A percentile compares a stretch with the other conserved stretches of the same genome.
Conservation (phyloP, 2,888 invertebrate genomes). For the Rhorus exstirpatorius region DNA sequence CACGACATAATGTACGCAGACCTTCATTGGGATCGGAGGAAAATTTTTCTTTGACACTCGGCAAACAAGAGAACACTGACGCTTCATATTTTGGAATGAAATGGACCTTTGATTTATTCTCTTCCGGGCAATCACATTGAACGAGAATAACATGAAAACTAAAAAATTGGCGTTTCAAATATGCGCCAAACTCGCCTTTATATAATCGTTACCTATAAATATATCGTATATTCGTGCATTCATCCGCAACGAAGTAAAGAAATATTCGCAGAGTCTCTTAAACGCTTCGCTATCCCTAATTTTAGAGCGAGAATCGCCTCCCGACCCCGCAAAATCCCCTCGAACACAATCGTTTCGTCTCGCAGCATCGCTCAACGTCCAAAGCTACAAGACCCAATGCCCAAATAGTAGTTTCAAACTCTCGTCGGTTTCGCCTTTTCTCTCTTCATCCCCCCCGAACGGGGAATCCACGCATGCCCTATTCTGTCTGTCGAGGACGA, state of each 20-base stretch:
- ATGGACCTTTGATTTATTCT: too few species aligned
- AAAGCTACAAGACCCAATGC: constrained; percentile 81
- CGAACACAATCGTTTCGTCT: constrained; percentile 84
- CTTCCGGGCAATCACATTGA: too few species aligned
- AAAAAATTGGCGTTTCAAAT: too few species aligned
- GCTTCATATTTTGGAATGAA: too few species aligned
- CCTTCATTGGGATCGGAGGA: too few species aligned
- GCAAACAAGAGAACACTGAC: too few species aligned
- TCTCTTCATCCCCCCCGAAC: constrained; percentile 14
- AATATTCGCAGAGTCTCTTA: constrained; percentile 1
- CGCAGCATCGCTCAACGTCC: constrained; percentile 85
- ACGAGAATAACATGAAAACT: too few species aligned
- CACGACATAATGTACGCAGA: too few species aligned
- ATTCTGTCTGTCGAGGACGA: constrained; percentile 59
- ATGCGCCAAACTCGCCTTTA: too few species aligned
- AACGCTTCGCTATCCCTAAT: constrained; percentile 74
- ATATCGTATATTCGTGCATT: not conserved
- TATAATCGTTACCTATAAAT: constrained; percentile 21
- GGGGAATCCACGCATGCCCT: constrained; percentile 18
- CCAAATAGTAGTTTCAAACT: constrained; percentile 47
- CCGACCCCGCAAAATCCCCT: constrained; percentile 77
- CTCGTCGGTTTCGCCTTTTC: constrained; percentile 48
- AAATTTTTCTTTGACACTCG: too few species aligned
- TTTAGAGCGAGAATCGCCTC: constrained; percentile 77
- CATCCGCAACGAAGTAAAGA: constrained; percentile 26